These are phyloP conservation scores for Notodonta ziczac DNA, from an alignment of 2,888 invertebrate species.

Conservation along the genomic window DNA sequence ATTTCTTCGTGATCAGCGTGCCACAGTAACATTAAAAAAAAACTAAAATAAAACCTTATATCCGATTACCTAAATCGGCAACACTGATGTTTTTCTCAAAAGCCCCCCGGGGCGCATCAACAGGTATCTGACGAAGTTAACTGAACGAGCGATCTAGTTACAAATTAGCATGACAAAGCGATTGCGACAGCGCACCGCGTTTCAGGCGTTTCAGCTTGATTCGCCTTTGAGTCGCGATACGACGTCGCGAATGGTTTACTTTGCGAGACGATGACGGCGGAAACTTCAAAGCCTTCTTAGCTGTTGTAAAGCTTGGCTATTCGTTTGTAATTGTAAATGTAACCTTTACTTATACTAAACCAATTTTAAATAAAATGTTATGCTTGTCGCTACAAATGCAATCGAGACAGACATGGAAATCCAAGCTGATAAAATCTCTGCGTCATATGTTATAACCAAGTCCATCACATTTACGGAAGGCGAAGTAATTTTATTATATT, in stretches of 20 bases:
- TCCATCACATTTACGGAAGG: too few species aligned
- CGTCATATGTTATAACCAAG: too few species aligned
- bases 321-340: too few species aligned
- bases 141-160: constrained; percentile 44
- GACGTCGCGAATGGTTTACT: constrained; percentile 7
- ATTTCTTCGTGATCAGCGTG: too few species aligned
- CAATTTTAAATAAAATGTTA: too few species aligned
- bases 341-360: too few species aligned
- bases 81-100: constrained; percentile 15
- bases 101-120: constrained; percentile 37
- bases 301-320: background rate
- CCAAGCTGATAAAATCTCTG: too few species aligned
- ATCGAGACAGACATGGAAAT: too few species aligned
- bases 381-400: too few species aligned
- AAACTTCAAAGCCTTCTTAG: background rate
- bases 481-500: too few species aligned
- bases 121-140: constrained; percentile 49
- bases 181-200: constrained; percentile 23
- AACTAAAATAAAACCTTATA: too few species aligned
- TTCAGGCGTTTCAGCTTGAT: constrained; percentile 18
- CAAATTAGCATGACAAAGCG: constrained; percentile 62
- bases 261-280: background rate
- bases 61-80: background rate
- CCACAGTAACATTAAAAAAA: too few species aligned
- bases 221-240: constrained; percentile 17